These are phyloP conservation scores for Escarpia spicata DNA, from an alignment of 2,888 invertebrate species.

Conservation along the genomic window DNA sequence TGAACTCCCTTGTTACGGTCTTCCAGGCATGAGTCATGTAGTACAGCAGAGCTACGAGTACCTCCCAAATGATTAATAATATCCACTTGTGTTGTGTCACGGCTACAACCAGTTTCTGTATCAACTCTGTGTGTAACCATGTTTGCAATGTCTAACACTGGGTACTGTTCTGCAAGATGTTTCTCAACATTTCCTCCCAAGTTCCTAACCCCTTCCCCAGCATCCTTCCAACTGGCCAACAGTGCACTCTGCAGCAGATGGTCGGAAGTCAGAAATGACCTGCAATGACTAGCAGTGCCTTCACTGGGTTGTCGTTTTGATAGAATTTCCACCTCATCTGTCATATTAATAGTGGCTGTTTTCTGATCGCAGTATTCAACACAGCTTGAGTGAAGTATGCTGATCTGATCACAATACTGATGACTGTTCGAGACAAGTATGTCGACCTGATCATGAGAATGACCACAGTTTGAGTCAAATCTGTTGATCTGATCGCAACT, in stretches of 20 bases:
- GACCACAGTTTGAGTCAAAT: background rate
- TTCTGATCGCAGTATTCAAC: background rate
- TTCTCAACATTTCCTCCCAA: background rate
- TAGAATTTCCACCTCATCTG: background rate
- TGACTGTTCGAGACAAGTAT: background rate
- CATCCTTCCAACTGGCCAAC: background rate
- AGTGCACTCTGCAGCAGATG: background rate
- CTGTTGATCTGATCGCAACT: background rate
- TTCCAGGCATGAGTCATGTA: background rate
- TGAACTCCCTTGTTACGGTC: background rate
- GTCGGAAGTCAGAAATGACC: background rate
- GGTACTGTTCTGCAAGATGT: background rate
- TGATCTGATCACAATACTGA: background rate
- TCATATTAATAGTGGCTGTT: background rate
- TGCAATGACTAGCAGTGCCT: background rate
- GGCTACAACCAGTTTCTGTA: background rate
- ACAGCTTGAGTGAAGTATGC: background rate
- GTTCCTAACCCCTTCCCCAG: background rate
- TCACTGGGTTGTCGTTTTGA: background rate
- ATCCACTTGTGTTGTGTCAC: background rate
- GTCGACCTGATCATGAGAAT: background rate
- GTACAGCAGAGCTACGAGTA: background rate
- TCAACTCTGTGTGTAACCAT: background rate
- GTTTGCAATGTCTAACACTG: background rate
- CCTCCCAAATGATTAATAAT: background rate